phyloP scores from a whole-genome alignment of 2,113 vertebrate genomes.

The Bufo gargarizans region DNA sequence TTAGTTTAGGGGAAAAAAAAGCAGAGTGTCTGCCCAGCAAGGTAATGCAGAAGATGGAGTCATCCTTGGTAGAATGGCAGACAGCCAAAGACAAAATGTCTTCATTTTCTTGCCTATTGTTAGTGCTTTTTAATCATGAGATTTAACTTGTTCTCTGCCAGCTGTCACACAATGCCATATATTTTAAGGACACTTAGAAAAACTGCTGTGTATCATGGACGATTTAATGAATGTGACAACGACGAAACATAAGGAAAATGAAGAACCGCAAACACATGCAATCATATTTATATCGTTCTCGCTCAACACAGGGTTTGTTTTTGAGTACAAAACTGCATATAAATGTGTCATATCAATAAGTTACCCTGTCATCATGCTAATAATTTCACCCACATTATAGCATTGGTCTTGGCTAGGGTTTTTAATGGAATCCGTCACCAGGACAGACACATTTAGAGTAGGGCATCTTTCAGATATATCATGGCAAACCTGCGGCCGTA shows the following conservation, averaged over 20 bases:
- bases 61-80: conserved; percentile 70
- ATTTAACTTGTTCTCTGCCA: conserved; percentile 61
- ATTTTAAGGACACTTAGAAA: conserved; percentile 35
- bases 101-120: conserved; percentile 75
- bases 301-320: neutral
- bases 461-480: neutral
- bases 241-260: neutral
- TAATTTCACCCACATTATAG: neutral
- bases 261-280: neutral
- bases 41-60: conserved; percentile 72
- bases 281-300: conserved; percentile 2
- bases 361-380: neutral
- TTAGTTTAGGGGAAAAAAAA: conserved; percentile 68
- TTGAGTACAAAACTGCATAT: conserved; percentile 6
- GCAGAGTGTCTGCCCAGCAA: conserved; percentile 57
- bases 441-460: neutral
- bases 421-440: neutral
- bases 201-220: neutral
- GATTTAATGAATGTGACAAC: conserved; percentile 22
- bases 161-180: conserved; percentile 32
- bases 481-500: neutral
- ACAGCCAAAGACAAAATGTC: conserved; percentile 76
- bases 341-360: conserved; percentile 5
- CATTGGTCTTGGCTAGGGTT: neutral
- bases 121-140: conserved; percentile 68